Percentiles rank a stretch among this genome's conserved stretches.
phyloP scores from a whole-genome alignment of 2,797 vertebrate species.

The Alca torda region DNA sequence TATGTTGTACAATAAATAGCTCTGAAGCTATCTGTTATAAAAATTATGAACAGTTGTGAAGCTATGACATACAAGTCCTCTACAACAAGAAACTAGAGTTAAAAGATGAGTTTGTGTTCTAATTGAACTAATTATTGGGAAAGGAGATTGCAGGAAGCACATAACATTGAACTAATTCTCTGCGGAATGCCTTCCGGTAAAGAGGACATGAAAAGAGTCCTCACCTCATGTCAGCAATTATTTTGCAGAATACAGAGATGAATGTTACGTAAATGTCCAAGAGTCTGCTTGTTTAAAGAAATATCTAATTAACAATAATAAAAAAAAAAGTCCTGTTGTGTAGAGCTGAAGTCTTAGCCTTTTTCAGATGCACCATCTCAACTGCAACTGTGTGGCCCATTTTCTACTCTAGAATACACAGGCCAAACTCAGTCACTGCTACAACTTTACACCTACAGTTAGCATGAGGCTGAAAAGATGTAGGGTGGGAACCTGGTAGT shows the following conservation, averaged over 20 bases:
- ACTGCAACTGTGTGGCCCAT: neutral
- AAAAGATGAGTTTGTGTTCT: neutral
- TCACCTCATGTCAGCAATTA: neutral
- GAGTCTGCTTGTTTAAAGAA: neutral
- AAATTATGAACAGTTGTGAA: neutral
- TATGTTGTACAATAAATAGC: neutral
- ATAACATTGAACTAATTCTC: neutral
- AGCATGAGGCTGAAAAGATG: rapidly evolving
- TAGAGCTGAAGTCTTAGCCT: neutral
- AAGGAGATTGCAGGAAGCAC: neutral
- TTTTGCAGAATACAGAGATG: neutral
- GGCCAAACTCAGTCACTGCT: neutral
- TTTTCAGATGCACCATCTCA: neutral
- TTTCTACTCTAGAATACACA: neutral
- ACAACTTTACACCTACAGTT: neutral
- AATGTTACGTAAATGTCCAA: neutral
- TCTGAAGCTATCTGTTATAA: neutral
- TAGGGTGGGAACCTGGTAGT: neutral
- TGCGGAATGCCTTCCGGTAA: neutral
- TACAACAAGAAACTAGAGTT: neutral
- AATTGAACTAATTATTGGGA: neutral
- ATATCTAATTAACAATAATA: neutral
- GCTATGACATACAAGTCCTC: neutral
- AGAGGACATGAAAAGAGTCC: neutral
- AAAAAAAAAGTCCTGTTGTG: neutral